Evolutionary conservation across 2,797 vertebrate genomes (phyloP), one percentile per base, ranked within the genome.

Genomic region (Diplodus puntazzo): DNA sequence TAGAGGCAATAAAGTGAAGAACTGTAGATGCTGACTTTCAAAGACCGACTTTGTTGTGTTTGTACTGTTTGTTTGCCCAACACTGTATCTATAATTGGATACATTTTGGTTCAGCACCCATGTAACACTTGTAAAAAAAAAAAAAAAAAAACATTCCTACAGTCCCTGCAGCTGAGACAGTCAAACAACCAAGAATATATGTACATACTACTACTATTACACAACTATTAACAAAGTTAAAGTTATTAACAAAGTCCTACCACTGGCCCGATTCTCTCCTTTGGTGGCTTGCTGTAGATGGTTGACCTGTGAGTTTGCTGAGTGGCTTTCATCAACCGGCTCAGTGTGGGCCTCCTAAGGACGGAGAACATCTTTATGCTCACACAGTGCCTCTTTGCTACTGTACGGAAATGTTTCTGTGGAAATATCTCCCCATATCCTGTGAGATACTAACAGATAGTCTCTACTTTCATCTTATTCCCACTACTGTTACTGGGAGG

Each of bases 191-290:
- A 23, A 10, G 3, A 21, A 48, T 30, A 13, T 20, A 39, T 65
- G 14, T 45, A 5, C 9, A 57, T 72, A 75, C 3, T 58, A 72
- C 43, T n/a, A 69, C 17, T 67, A 69, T 12, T 42, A 46, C 16
- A 69, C 21, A 79, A 61, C 39, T 58, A 60, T 9, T 13, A 58
- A 65, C 10, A 82, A 78, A 84, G 30, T 76, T 39, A 53, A n/a
- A n/a, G n/a, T n/a, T n/a, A n/a, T n/a, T n/a, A n/a, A n/a, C n/a
- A n/a, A n/a, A 69, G 55, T 93, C 95, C 91, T 93, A 97, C 96
- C 94, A 86, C 25, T n/a, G 93, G 87, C 61, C 96, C 95, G 11
- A 96, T 94, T 74, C 92, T 94, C 27, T 93, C 93, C 85, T 96
- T 91, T 0, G 96, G 89, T 10, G 95, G 94, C 64, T 94, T 96